Conservation (phyloP, 2,797 vertebrate genomes). For the Sebastes vulpes region DNA sequence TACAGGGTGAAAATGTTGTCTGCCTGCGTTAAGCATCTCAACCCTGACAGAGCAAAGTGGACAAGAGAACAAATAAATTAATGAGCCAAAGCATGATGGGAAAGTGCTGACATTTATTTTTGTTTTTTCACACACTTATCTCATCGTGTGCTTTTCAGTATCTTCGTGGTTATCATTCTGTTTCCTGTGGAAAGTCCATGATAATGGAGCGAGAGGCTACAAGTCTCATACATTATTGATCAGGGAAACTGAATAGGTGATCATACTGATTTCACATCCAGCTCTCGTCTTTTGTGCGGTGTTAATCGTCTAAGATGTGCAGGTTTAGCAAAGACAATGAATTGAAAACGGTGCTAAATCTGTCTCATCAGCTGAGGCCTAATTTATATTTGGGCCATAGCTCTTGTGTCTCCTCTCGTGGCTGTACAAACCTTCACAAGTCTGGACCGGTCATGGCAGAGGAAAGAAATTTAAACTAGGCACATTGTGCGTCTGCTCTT, state of each 20-base stretch:
- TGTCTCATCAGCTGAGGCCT: neutral
- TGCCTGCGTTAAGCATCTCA: slow-evolving; percentile 43
- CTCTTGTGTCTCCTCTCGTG: neutral
- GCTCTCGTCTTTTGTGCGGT: slow-evolving; percentile 31
- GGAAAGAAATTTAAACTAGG: slow-evolving; percentile 5
- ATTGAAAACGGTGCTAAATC: neutral
- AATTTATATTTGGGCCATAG: neutral
- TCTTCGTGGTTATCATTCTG: slow-evolving; percentile 32
- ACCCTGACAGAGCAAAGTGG: slow-evolving; percentile 46
- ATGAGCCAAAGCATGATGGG: slow-evolving; percentile 23
- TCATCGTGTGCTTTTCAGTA: slow-evolving; percentile 9
- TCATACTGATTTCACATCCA: slow-evolving; percentile 31
- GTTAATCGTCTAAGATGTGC: slow-evolving; percentile 24
- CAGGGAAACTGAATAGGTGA: slow-evolving; percentile 54
- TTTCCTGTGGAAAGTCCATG: slow-evolving; percentile 51
- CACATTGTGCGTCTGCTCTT: neutral
- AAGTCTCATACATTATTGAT: slow-evolving; percentile 62
- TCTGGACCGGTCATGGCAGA: neutral
- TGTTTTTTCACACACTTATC: slow-evolving; percentile 3
- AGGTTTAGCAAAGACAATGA: slow-evolving; percentile 9
- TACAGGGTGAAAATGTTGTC: slow-evolving; percentile 20
- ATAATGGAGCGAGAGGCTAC: slow-evolving; percentile 56
- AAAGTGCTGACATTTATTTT: slow-evolving; percentile 14
- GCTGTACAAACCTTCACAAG: slow-evolving; percentile 4
- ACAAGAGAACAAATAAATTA: slow-evolving; percentile 44